Conservation (phyloP, 2,113 vertebrate species). For the Megalops atlanticus region DNA sequence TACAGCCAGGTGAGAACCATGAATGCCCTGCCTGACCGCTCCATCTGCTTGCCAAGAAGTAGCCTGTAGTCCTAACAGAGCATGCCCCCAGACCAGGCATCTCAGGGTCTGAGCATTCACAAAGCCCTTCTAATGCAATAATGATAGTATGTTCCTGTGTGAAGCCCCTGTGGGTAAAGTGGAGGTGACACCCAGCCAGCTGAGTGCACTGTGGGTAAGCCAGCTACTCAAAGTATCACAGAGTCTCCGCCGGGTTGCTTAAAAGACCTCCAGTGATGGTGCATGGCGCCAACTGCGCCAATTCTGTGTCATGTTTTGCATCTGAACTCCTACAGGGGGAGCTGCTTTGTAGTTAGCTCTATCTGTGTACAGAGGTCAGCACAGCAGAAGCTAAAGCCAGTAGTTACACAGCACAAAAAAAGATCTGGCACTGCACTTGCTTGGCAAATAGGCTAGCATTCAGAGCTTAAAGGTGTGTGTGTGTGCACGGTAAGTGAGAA, state of each 20-base stretch:
- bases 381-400: background rate
- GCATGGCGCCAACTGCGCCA: too few relatives aligned
- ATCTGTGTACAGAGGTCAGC: background rate
- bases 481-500: background rate
- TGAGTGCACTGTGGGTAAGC: background rate
- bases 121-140: background rate
- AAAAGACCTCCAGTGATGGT: background rate
- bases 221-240: too few relatives aligned
- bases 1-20: conserved; percentile 59
- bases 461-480: too few relatives aligned
- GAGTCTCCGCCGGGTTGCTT: background rate
- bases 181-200: background rate
- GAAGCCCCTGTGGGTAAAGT: background rate
- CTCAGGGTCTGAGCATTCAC: background rate
- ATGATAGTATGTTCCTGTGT: background rate
- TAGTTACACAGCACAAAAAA: background rate
- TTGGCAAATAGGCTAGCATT: too few relatives aligned
- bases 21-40: background rate
- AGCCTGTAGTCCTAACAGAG: background rate
- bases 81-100: background rate
- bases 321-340: too few relatives aligned
- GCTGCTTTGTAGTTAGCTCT: too few relatives aligned
- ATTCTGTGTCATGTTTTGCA: too few relatives aligned
- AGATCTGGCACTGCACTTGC: too few relatives aligned
- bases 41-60: background rate